Evolutionary conservation across 2,888 invertebrate genomes (phyloP).

Genomic region (Venusia cambrica): DNA sequence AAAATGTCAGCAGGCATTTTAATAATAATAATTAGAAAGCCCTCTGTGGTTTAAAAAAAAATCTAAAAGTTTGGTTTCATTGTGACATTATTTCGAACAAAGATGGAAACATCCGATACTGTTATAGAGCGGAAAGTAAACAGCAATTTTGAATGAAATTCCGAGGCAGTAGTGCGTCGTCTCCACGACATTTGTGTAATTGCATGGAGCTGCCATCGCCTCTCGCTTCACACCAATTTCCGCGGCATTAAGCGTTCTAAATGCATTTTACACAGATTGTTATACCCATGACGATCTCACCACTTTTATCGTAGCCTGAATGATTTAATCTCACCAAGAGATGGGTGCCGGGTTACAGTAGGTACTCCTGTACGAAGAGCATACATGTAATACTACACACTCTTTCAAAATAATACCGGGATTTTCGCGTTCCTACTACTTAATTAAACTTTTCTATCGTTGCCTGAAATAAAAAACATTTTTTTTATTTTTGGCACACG

Average conservation of each 20-base stretch:
- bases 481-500: too few relatives aligned
- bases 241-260: constrained; percentile 67
- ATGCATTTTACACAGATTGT: constrained; percentile 70
- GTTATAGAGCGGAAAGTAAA: constrained; percentile 24
- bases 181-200: constrained; percentile 67
- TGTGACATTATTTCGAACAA: constrained; percentile 17
- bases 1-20: too few relatives aligned
- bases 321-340: constrained; percentile 36
- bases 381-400: neutral
- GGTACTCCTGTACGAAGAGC: too few relatives aligned
- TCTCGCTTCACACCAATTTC: constrained; percentile 65
- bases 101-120: constrained; percentile 23
- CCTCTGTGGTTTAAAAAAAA: too few relatives aligned
- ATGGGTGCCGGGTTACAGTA: neutral
- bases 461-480: too few relatives aligned
- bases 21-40: too few relatives aligned
- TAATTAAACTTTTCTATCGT: too few relatives aligned
- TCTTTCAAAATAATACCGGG: constrained; percentile 1
- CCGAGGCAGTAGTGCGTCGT: constrained; percentile 35
- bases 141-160: constrained; percentile 26
- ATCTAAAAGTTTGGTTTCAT: too few relatives aligned
- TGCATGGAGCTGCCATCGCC: constrained; percentile 57
- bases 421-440: too few relatives aligned
- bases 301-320: constrained; percentile 50
- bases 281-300: constrained; percentile 53